phyloP scores from a whole-genome alignment of 2,113 vertebrate genomes.

The Xiphorhynchus elegans region DNA sequence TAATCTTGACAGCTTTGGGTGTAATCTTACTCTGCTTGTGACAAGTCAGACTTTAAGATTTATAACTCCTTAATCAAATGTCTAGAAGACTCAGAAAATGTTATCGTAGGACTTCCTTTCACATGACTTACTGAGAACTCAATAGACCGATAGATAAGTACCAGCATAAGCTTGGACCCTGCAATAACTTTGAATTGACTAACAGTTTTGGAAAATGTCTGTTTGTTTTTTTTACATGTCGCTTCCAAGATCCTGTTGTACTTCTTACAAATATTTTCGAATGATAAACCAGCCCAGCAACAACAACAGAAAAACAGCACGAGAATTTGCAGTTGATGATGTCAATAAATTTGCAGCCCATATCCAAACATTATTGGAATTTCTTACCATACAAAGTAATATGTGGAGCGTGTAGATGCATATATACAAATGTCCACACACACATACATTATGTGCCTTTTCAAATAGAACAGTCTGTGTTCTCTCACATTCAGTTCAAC shows the following conservation, averaged over 20 bases:
- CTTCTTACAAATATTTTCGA: not conserved
- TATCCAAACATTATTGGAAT: conserved; percentile 53
- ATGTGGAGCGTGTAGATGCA: not conserved
- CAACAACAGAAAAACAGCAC: conserved; percentile 16
- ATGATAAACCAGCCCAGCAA: conserved; percentile 21
- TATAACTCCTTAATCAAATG: conserved; percentile 90
- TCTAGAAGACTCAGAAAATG: conserved; percentile 86
- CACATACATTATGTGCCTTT: conserved; percentile 7
- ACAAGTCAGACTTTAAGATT: conserved; percentile 87
- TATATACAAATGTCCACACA: not conserved
- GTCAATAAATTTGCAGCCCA: conserved; percentile 21
- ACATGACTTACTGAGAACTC: conserved; percentile 85
- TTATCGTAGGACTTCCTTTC: conserved; percentile 85
- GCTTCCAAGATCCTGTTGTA: conserved; percentile 18
- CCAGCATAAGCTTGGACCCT: conserved; percentile 69
- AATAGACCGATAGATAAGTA: conserved; percentile 84
- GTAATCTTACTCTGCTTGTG: conserved; percentile 86
- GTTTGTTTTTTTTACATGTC: not conserved
- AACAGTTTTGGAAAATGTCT: conserved; percentile 58
- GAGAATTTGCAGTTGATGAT: conserved; percentile 42
- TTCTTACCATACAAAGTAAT: conserved; percentile 56
- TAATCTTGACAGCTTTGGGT: conserved; percentile 89
- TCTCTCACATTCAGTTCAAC: conserved; percentile 7
- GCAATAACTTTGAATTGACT: conserved; percentile 75
- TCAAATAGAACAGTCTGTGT: conserved; percentile 40